Conservation (phyloP, 2,113 vertebrate species). For the Rhombomys opimus region DNA sequence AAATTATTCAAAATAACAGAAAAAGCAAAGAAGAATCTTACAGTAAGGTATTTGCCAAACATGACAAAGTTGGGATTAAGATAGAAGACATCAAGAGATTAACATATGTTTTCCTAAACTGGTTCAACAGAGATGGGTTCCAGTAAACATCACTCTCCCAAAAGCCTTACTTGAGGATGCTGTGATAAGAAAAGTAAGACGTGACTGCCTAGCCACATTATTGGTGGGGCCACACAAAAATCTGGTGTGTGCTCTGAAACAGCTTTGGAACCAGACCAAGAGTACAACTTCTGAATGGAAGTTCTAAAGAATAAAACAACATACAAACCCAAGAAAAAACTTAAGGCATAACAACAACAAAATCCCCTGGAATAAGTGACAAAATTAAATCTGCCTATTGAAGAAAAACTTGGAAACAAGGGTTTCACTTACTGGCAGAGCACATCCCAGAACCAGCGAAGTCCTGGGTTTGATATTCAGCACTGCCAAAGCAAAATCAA, state of each 20-base stretch:
- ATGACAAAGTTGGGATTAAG: not conserved
- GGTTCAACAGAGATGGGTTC: conserved; percentile 27
- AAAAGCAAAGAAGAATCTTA: not conserved
- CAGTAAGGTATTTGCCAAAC: not conserved
- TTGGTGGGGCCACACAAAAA: not conserved
- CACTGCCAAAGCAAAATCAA: not conserved
- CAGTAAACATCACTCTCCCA: not conserved
- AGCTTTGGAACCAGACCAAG: not conserved
- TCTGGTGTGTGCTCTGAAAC: not conserved
- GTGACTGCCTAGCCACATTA: not conserved
- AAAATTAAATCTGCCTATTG: not conserved
- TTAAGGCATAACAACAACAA: not conserved
- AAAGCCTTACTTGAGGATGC: not conserved
- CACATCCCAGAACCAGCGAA: no score
- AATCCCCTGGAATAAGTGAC: not conserved
- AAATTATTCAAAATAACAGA: conserved; percentile 26
- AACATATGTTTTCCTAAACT: not conserved
- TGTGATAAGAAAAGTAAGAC: not conserved
- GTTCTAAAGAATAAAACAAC: conserved; percentile 34
- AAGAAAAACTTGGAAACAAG: not conserved
- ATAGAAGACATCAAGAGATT: not conserved
- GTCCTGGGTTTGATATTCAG: not conserved
- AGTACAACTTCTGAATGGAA: conserved; percentile 3
- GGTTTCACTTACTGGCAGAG: not conserved
- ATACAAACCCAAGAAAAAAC: not conserved